phyloP scores from a whole-genome alignment of 2,888 invertebrate species.

The Girardia tigrina region DNA sequence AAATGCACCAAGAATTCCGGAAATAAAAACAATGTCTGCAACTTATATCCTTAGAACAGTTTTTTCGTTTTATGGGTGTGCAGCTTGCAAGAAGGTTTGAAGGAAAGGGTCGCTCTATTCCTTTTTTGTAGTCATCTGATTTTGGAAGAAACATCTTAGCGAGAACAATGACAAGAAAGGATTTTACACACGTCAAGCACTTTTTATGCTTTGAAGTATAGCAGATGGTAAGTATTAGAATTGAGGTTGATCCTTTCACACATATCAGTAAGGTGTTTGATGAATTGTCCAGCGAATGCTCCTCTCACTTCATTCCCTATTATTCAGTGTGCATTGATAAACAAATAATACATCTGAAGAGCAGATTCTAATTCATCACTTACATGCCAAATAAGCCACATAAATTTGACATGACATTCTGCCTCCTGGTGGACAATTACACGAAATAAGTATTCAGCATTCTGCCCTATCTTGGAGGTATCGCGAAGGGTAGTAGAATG shows the following conservation, averaged over 20 bases:
- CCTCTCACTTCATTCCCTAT: background rate
- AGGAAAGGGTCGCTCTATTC: background rate
- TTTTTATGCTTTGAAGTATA: too few species aligned
- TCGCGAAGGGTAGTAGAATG: background rate
- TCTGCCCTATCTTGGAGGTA: background rate
- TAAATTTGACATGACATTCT: background rate
- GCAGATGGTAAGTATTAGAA: too few species aligned
- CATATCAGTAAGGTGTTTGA: too few species aligned
- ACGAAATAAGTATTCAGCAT: background rate
- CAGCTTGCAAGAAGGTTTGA: too few species aligned
- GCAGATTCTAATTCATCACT: background rate
- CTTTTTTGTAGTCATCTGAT: background rate
- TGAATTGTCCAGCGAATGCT: too few species aligned
- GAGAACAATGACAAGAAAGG: background rate
- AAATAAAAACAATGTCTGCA: background rate
- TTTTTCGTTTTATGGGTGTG: background rate
- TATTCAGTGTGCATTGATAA: background rate
- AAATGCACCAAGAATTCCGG: background rate
- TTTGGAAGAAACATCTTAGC: background rate
- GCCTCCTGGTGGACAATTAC: background rate
- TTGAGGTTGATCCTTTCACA: too few species aligned
- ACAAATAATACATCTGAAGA: background rate
- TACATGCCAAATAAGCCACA: background rate
- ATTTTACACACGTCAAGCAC: too few species aligned
- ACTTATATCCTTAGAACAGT: background rate